phyloP scores from a whole-genome alignment of 2,797 vertebrate genomes.

The Lutjanus argentimaculatus region DNA sequence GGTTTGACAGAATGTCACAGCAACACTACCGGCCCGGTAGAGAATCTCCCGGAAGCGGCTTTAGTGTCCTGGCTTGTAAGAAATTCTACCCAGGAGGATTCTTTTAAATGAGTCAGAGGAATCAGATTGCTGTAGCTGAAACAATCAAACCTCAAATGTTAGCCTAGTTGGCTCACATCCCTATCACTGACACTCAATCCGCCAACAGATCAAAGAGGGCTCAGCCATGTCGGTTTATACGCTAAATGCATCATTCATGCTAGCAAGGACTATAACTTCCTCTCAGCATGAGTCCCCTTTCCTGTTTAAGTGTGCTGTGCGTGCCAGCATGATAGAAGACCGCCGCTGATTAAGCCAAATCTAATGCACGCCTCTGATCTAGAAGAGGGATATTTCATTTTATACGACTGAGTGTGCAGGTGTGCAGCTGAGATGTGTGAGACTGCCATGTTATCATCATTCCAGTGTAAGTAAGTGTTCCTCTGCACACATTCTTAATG shows the following conservation, averaged over 20 bases:
- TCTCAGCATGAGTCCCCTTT: conserved; percentile 41
- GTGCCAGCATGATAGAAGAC: conserved; percentile 37
- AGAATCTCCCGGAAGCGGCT: conserved; percentile 64
- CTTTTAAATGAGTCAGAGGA: conserved; percentile 60
- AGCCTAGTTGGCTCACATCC: conserved; percentile 58
- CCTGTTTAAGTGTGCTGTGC: conserved; percentile 41
- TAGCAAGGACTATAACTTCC: conserved; percentile 18
- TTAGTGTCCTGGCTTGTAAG: conserved; percentile 58
- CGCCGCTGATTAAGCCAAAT: conserved; percentile 35
- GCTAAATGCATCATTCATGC: conserved; percentile 60
- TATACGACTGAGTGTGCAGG: conserved; percentile 9
- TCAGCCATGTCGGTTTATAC: conserved; percentile 45
- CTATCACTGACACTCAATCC: conserved; percentile 56
- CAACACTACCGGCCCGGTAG: conserved; percentile 59
- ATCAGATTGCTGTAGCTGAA: conserved; percentile 66
- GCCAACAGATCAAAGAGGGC: conserved; percentile 54
- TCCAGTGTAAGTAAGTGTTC: conserved; percentile 14
- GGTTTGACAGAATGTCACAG: conserved; percentile 69
- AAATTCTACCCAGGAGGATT: conserved; percentile 66
- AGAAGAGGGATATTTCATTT: conserved; percentile 30
- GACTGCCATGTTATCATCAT: conserved; percentile 9
- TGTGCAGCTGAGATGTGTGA: conserved; percentile 17
- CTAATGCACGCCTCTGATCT: conserved; percentile 30
- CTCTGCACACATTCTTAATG: conserved; percentile 1
- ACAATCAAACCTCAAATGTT: conserved; percentile 72